Base-by-base conservation (phyloP, 2,888 invertebrate species). In the Graphium colonna region DNA sequence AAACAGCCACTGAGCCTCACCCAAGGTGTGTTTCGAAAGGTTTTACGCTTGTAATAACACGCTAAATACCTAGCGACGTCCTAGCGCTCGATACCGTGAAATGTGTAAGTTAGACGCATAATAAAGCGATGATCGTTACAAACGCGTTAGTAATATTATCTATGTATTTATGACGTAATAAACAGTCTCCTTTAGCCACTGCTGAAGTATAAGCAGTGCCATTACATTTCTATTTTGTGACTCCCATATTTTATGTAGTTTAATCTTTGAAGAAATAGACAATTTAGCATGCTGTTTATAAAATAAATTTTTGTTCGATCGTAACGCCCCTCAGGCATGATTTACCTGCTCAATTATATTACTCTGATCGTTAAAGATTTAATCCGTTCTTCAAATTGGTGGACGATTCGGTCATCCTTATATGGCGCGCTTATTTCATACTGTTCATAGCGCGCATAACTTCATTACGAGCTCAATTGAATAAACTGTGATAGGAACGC, bases 391-490 rank as follows among this genome's bases (percentile, higher is more conserved):
- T 42, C 16, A 45, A 56, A 52, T 56, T 56, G 60, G 56, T 58
- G 59, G 68, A 67, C 60, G 64, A 68, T 69, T 69, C 59, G 62
- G 65, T 61, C 64, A 67, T 64, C 60, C 65, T 71, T 73, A 72
- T 66, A 63, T 61, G 66, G 65, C 67, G 63, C 68, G 70, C 65
- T 77, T 78, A 73, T 74, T 77, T 75, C 73, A 71, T 72, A 71
- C 69, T 68, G 77, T 74, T 72, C 82, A 80, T 82, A 79, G 72
- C 79, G 79, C 82, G 78, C 86, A 81, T 88, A 86, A 83, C 82
- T 86, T 87, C 86, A 87, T 89, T 87, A 88, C 80, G 80, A 75
- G 79, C 80, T 87, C 88, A 88, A 89, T 89, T 89, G 88, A 85
- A 89, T 88, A 89, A 89, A 86, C 88, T 85, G 87, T 84, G 82